phyloP scores from a whole-genome alignment of 2,797 vertebrate genomes.

The Zenarchopterus dispar region DNA sequence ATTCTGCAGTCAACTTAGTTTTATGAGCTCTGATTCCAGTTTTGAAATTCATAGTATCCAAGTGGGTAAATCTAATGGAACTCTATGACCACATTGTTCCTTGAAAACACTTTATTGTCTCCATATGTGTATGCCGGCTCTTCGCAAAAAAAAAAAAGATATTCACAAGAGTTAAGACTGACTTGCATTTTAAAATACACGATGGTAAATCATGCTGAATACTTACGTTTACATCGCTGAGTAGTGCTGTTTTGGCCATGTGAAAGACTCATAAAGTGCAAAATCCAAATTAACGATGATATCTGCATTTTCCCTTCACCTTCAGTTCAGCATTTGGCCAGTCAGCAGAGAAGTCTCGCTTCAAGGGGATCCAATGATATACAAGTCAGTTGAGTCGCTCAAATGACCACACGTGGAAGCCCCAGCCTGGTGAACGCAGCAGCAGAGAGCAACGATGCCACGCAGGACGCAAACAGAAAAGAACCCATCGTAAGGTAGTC shows the following conservation, averaged over 20 bases:
- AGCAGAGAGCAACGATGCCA: slow-evolving; percentile 29
- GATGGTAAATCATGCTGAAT: neutral
- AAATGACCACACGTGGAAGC: slow-evolving; percentile 19
- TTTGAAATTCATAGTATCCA: slow-evolving; percentile 21
- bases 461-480: slow-evolving; percentile 53
- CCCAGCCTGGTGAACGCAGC: slow-evolving; percentile 16
- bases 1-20: neutral
- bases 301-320: slow-evolving; percentile 62
- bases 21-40: slow-evolving; percentile 13
- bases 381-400: slow-evolving; percentile 17
- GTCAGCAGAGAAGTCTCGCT: slow-evolving; percentile 21
- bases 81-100: slow-evolving; percentile 39
- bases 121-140: slow-evolving; percentile 42
- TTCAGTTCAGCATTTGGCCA: slow-evolving; percentile 33
- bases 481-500: slow-evolving; percentile 50
- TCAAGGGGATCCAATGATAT: slow-evolving; percentile 26
- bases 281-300: slow-evolving; percentile 55
- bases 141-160: slow-evolving; percentile 7
- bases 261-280: slow-evolving; percentile 54
- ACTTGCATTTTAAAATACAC: neutral
- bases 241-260: slow-evolving; percentile 26
- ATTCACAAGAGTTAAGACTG: neutral
- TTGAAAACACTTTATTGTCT: slow-evolving; percentile 44
- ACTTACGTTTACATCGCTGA: slow-evolving; percentile 62
- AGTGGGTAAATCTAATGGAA: slow-evolving; percentile 31